These are phyloP conservation scores for Acipenser transmontanus DNA, from an alignment of 2,797 vertebrate species.

Conservation along the genomic window DNA sequence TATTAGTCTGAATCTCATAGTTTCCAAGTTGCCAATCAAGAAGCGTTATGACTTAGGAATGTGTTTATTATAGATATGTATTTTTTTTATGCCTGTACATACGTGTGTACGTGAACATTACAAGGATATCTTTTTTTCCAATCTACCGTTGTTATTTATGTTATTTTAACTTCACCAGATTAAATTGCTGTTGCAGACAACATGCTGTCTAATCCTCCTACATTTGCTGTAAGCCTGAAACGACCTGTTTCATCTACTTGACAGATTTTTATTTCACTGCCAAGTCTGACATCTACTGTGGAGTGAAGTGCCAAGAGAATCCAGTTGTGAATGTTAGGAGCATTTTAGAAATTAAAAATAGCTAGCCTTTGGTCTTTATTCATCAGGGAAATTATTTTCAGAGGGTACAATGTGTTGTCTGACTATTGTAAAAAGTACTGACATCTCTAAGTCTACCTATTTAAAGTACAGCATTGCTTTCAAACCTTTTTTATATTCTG, in stretches of 20 bases:
- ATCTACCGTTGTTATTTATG: no score
- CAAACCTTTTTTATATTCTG: no score
- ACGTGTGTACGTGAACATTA: no score
- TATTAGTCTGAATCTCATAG: no score
- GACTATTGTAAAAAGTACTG: neutral
- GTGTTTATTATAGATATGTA: no score
- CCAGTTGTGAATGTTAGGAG: constrained; percentile 29
- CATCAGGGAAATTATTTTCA: constrained; percentile 8
- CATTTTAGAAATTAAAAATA: constrained; percentile 21
- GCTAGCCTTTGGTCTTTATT: constrained; percentile 25
- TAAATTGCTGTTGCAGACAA: constrained; percentile 2
- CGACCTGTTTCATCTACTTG: constrained; percentile 4
- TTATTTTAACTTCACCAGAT: neutral
- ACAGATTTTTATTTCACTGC: constrained; percentile 6
- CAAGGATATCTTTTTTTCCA: no score
- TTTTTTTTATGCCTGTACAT: no score
- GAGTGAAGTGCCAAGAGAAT: constrained; percentile 16
- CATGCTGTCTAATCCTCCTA: neutral
- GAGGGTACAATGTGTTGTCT: constrained; percentile 12
- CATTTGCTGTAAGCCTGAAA: neutral
- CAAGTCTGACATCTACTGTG: constrained; percentile 13
- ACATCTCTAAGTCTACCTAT: neutral
- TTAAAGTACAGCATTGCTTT: neutral
- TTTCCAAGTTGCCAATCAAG: no score
- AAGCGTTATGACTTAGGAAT: no score